These are phyloP conservation scores for Tipula confusa DNA, from an alignment of 2,888 invertebrate species.

Conservation along the genomic window DNA sequence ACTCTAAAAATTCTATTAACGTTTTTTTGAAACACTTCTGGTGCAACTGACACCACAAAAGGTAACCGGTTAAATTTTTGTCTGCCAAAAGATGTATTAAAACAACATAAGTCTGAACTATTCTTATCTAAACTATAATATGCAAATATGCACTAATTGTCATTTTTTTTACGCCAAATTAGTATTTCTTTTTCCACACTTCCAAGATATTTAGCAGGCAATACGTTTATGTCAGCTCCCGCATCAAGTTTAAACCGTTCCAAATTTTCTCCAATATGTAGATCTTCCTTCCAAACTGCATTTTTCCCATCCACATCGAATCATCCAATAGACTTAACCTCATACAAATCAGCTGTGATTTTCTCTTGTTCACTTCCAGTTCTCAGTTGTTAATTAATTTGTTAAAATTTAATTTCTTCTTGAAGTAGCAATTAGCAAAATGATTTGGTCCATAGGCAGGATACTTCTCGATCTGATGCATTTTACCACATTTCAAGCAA, in stretches of 20 bases:
- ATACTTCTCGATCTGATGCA: too few relatives aligned
- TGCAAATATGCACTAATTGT: too few relatives aligned
- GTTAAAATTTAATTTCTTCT: not conserved
- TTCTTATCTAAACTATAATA: slow-evolving; percentile 32
- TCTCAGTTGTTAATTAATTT: not conserved
- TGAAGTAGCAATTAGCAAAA: not conserved
- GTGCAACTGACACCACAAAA: slow-evolving; percentile 34
- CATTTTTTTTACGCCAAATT: too few relatives aligned
- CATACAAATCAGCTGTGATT: not conserved
- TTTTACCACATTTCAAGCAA: too few relatives aligned
- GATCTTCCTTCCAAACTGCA: too few relatives aligned
- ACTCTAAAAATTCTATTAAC: slow-evolving; percentile 33
- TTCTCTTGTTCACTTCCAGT: not conserved
- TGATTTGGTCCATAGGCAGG: not conserved
- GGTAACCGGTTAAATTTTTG: slow-evolving; percentile 34
- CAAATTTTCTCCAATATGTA: not conserved
- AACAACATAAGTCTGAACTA: slow-evolving; percentile 36
- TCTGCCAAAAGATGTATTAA: slow-evolving; percentile 37
- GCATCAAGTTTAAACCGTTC: not conserved
- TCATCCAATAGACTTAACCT: not conserved
- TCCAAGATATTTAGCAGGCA: too few relatives aligned
- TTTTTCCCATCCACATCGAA: not conserved
- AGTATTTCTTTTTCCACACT: too few relatives aligned
- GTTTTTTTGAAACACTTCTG: slow-evolving; percentile 34
- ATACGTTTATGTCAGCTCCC: not conserved